phyloP scores from a whole-genome alignment of 2,113 vertebrate species.

The Vulpes lagopus region DNA sequence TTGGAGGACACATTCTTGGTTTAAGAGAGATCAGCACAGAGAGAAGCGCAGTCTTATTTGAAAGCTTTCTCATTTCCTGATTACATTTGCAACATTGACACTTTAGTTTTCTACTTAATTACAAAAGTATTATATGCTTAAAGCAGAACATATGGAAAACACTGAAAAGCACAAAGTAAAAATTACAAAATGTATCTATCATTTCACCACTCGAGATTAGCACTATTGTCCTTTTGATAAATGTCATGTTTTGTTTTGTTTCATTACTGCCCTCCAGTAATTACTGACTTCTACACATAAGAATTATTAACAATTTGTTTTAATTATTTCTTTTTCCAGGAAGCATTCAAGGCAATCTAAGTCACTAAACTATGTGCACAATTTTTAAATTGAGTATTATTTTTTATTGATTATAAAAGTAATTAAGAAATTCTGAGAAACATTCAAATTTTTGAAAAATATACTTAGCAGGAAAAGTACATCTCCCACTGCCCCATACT shows the following conservation, averaged over 20 bases:
- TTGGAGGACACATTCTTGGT: neutral
- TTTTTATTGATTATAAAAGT: conserved; percentile 37
- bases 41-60: neutral
- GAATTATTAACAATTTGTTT: conserved; percentile 28
- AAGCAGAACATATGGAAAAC: conserved; percentile 27
- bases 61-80: conserved; percentile 45
- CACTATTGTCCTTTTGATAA: neutral
- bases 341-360: conserved; percentile 9
- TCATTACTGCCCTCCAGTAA: neutral
- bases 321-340: conserved; percentile 3
- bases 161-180: conserved; percentile 32
- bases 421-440: neutral
- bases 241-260: neutral
- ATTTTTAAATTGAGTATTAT: conserved; percentile 38
- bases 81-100: conserved; percentile 29
- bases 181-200: conserved; percentile 28
- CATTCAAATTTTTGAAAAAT: conserved; percentile 20
- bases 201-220: neutral
- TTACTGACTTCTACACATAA: neutral
- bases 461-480: neutral
- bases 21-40: conserved; percentile 33
- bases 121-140: conserved; percentile 3
- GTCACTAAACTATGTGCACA: neutral
- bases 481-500: neutral
- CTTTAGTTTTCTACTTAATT: conserved; percentile 17